Percentiles rank a stretch among this genome's conserved stretches.
Conservation (phyloP, 2,888 invertebrate species). For the Ametastegia equiseti region DNA sequence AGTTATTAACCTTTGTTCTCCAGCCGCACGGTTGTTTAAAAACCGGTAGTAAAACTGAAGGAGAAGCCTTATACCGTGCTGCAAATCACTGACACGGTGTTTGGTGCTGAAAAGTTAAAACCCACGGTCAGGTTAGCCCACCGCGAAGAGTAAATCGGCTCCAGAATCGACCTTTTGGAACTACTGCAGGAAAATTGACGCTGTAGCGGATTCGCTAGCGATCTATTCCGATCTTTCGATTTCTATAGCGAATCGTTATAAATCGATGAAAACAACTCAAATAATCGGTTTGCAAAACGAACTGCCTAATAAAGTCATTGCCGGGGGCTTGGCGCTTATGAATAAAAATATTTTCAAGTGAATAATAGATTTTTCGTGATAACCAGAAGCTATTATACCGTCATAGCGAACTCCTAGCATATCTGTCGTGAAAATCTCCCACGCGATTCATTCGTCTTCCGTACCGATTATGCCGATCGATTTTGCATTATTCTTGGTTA, state of each 20-base stretch:
- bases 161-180: neutral
- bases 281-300: neutral
- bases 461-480: neutral
- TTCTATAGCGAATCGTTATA: too few species aligned
- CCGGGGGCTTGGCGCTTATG: neutral
- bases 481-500: neutral
- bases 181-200: neutral
- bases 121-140: neutral
- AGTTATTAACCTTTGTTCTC: conserved; percentile 14
- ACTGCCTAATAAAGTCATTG: conserved; percentile 30
- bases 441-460: conserved; percentile 22
- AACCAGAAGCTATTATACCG: conserved; percentile 14
- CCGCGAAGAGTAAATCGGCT: neutral
- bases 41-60: neutral
- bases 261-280: neutral
- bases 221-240: too few species aligned
- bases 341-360: neutral
- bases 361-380: conserved; percentile 33
- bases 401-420: neutral
- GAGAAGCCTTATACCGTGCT: neutral
- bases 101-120: neutral
- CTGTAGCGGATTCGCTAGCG: too few species aligned
- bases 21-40: neutral
- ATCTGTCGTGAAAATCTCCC: neutral
- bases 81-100: neutral